A percentile compares a stretch with the other conserved stretches of the same genome.
Conservation (phyloP, 2,113 vertebrate genomes). For the Mastomys natalensis region DNA sequence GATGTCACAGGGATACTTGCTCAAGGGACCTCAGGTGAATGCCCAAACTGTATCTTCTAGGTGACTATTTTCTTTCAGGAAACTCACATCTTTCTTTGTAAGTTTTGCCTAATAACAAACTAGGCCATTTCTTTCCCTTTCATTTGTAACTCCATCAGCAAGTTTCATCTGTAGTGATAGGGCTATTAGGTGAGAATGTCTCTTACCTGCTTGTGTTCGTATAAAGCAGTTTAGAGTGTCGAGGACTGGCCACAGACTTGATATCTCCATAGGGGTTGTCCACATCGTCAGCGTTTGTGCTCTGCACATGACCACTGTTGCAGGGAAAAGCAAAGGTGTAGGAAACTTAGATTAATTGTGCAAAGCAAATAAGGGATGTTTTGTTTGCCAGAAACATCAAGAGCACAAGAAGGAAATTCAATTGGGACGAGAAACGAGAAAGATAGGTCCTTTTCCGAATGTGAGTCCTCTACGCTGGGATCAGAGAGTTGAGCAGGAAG, state of each 20-base stretch:
- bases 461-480: rapidly evolving
- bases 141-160: background rate
- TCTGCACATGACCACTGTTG: constrained; percentile 85
- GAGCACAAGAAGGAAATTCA: background rate
- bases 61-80: background rate
- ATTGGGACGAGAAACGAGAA: background rate
- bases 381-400: constrained; percentile 71
- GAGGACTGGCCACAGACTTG: constrained; percentile 78
- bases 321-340: constrained; percentile 63
- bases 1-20: background rate
- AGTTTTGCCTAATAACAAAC: background rate
- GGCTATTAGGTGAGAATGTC: background rate
- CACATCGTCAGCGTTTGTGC: constrained; percentile 84
- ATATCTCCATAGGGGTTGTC: constrained; percentile 83
- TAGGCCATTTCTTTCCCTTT: background rate
- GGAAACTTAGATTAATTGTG: constrained; percentile 69
- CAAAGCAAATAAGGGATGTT: constrained; percentile 38
- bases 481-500: background rate
- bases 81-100: background rate
- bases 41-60: background rate
- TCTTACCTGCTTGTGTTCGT: constrained; percentile 81
- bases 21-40: background rate
- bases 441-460: background rate
- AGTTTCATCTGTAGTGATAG: background rate
- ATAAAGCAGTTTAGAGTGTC: constrained; percentile 68